These are phyloP conservation scores for Nephrotoma appendiculata DNA, from an alignment of 2,888 invertebrate genomes.

Conservation along the genomic window DNA sequence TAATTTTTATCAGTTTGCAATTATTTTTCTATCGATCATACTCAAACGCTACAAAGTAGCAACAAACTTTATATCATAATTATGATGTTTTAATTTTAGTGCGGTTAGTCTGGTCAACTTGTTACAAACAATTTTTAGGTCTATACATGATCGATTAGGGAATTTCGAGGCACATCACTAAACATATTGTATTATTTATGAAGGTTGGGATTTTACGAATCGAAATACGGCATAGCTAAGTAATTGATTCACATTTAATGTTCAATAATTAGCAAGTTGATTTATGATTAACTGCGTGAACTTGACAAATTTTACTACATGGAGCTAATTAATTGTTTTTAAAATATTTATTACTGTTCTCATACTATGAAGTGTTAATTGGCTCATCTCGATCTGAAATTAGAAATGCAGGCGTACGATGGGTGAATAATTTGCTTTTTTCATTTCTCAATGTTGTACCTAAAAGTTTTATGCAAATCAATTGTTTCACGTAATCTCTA, in stretches of 20 bases:
- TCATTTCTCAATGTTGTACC: too few species aligned
- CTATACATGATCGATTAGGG: background rate
- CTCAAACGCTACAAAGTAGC: background rate
- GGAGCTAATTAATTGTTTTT: background rate
- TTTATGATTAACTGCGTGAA: too few species aligned
- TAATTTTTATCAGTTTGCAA: background rate
- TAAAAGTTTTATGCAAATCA: too few species aligned
- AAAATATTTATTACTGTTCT: background rate
- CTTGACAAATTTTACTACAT: too few species aligned
- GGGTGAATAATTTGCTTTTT: too few species aligned
- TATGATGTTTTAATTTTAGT: background rate
- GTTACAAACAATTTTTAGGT: background rate
- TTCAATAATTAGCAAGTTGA: too few species aligned
- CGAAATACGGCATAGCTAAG: too few species aligned
- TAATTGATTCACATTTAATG: too few species aligned
- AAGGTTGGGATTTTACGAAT: too few species aligned
- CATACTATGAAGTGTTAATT: background rate
- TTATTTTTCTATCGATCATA: background rate
- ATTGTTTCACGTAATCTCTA: too few species aligned
- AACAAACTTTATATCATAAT: background rate
- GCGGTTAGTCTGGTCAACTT: background rate
- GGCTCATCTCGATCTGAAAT: background rate
- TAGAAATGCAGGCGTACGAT: too few species aligned
- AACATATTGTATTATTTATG: too few species aligned
- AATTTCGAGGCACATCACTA: background rate